A percentile compares a stretch with the other conserved stretches of the same genome.
These are phyloP conservation scores for Drosophila setosimentum DNA, from an alignment of 2,888 invertebrate species.

Conservation along the genomic window DNA sequence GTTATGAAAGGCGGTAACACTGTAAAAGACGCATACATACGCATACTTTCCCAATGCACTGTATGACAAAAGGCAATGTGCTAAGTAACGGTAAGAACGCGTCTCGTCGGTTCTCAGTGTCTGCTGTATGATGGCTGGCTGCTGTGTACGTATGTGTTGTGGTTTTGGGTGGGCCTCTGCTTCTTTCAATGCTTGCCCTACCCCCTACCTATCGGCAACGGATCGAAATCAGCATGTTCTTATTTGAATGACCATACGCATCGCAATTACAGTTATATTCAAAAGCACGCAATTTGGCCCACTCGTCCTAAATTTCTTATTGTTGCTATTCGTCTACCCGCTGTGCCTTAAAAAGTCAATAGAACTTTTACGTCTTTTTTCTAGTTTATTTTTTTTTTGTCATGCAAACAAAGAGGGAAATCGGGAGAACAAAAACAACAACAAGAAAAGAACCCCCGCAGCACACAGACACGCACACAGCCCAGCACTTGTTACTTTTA, in stretches of 20 bases:
- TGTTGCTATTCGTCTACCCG: constrained; percentile 17
- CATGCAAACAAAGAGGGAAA: constrained; percentile 12
- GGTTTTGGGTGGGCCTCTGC: constrained; percentile 23
- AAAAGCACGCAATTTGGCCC: constrained; percentile 8
- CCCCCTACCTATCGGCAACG: constrained; percentile 1
- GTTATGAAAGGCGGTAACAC: neutral
- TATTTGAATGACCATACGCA: constrained; percentile 41
- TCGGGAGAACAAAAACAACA: constrained; percentile 16
- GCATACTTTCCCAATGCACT: constrained; percentile 16
- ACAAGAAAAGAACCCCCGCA: constrained; percentile 2
- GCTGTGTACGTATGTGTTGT: constrained; percentile 1
- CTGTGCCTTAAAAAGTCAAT: constrained; percentile 40
- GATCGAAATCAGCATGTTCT: constrained; percentile 38
- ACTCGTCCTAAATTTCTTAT: constrained; percentile 23
- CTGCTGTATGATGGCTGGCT: neutral
- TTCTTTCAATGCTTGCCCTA: neutral
- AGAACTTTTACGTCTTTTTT: constrained; percentile 56
- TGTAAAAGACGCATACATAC: neutral
- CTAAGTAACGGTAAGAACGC: constrained; percentile 35
- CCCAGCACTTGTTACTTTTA: constrained; percentile 12
- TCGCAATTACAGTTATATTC: constrained; percentile 22
- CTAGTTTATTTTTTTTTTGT: constrained; percentile 2
- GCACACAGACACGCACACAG: neutral
- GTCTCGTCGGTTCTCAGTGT: constrained; percentile 13
- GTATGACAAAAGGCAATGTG: constrained; percentile 21